A percentile compares a stretch with the other conserved stretches of the same genome.
Evolutionary conservation across 1,140 invertebrate genomes (phyloP).

Genomic region (Doryteuthis pealeii): DNA sequence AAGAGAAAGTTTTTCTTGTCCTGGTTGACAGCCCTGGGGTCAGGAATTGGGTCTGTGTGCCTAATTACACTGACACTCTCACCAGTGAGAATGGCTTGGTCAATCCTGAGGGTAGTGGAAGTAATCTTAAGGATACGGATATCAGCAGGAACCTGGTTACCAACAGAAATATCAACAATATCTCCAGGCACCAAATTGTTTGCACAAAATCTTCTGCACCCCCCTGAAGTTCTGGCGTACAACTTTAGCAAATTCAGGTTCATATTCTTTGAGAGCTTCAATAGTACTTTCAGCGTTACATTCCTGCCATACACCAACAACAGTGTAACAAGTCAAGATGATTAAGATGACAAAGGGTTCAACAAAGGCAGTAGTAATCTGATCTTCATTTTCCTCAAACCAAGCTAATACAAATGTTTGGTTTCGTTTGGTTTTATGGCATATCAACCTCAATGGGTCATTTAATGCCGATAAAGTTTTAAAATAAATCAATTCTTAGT

Average conservation of each 20-base stretch:
- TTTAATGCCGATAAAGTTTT: no score
- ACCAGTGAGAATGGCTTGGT: conserved; percentile 99
- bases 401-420: no score
- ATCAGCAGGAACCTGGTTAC: conserved; percentile 99
- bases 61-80: conserved; percentile 99
- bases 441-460: no score
- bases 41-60: conserved; percentile 95
- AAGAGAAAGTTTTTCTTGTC: conserved; percentile 98
- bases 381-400: conserved; percentile 97
- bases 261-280: conserved; percentile 99
- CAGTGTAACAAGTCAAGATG: conserved; percentile 98
- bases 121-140: conserved; percentile 95
- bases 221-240: conserved; percentile 90
- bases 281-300: conserved; percentile 99
- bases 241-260: conserved; percentile 99
- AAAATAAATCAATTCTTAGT: no score
- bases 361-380: conserved; percentile 98
- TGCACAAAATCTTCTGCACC: conserved; percentile 95
- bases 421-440: no score
- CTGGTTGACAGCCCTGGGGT: conserved; percentile 96
- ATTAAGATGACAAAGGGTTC: conserved; percentile 99
- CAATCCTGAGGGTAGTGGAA: conserved; percentile 97
- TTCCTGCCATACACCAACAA: conserved; percentile 99
- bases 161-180: conserved; percentile 95
- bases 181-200: conserved; percentile 99